Conservation (phyloP, 2,113 vertebrate genomes). For the Dicaeum eximium region DNA sequence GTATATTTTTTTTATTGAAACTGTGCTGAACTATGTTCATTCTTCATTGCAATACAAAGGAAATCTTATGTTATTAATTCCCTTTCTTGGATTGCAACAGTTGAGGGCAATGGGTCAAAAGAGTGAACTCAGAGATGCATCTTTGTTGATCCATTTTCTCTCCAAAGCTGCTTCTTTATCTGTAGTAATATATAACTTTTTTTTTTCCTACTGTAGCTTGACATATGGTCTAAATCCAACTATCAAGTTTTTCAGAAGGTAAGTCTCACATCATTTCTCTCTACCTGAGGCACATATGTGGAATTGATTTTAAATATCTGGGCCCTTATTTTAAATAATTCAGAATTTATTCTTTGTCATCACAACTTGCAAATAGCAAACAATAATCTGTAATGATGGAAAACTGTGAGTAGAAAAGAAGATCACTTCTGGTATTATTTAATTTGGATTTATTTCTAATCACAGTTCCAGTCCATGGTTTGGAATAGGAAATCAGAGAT, state of each 20-base stretch:
- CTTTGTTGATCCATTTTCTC: neutral
- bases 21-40: conserved; percentile 12
- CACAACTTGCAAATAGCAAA: neutral
- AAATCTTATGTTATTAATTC: neutral
- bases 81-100: neutral
- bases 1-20: conserved; percentile 17
- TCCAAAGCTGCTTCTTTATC: neutral
- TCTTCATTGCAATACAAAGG: neutral
- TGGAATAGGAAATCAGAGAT: neutral
- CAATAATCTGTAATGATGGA: neutral
- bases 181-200: neutral
- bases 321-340: neutral
- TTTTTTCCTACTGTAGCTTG: conserved; percentile 62
- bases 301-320: neutral
- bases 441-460: neutral
- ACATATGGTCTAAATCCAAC: conserved; percentile 84
- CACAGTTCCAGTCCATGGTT: neutral
- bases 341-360: neutral
- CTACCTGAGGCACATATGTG: neutral
- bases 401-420: neutral
- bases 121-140: neutral
- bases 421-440: neutral
- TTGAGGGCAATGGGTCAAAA: neutral
- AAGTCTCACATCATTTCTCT: conserved; percentile 1
- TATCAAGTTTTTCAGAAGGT: conserved; percentile 85